Percentiles rank a stretch among this genome's conserved stretches.
Conservation (phyloP, 2,888 invertebrate species). For the Zaprionus obscuricornis region DNA sequence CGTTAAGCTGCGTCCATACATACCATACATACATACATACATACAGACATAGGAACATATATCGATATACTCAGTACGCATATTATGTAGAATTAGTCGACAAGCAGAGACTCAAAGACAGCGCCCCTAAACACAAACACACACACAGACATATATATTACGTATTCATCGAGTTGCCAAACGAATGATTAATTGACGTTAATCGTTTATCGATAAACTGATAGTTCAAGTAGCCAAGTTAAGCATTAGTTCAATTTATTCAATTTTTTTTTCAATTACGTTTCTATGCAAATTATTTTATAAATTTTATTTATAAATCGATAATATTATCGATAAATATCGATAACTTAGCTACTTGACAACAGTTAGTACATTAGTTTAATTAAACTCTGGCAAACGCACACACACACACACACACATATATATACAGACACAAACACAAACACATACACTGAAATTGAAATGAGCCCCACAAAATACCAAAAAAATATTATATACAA, state of each 20-base stretch:
- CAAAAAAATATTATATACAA: constrained; percentile 15
- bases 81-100: constrained; percentile 8
- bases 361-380: neutral
- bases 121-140: constrained; percentile 36
- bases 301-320: too few species aligned
- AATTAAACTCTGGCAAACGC: neutral
- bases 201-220: constrained; percentile 6
- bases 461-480: constrained; percentile 65
- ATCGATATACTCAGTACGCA: neutral
- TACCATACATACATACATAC: constrained; percentile 1
- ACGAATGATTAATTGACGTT: neutral
- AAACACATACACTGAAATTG: constrained; percentile 21
- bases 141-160: constrained; percentile 5
- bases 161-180: constrained; percentile 15
- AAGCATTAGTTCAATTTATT: too few species aligned
- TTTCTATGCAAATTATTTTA: too few species aligned
- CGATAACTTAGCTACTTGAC: too few species aligned
- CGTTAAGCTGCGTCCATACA: constrained; percentile 20
- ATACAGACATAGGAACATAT: neutral
- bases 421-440: constrained; percentile 8
- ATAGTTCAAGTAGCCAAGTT: neutral
- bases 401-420: constrained; percentile 25
- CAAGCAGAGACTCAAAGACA: constrained; percentile 49
- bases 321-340: too few species aligned
- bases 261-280: too few species aligned